A percentile compares a stretch with the other conserved stretches of the same genome.
phyloP scores from a whole-genome alignment of 2,888 invertebrate genomes.

The Athetis lepigone region DNA sequence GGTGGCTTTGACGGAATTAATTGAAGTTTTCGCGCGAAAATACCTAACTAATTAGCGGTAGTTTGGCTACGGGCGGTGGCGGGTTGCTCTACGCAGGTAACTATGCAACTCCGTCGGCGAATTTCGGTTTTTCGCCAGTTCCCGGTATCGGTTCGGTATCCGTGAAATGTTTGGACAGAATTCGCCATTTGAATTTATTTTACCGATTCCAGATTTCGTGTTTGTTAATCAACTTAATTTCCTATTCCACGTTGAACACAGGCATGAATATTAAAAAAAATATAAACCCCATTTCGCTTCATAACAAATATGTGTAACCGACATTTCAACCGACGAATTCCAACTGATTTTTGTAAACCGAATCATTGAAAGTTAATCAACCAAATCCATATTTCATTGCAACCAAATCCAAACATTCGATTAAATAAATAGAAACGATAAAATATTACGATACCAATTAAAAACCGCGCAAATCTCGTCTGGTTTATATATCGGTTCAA shows the following conservation, averaged over 20 bases:
- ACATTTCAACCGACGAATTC: slow-evolving; percentile 1
- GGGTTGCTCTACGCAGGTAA: slow-evolving; percentile 63
- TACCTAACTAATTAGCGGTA: slow-evolving; percentile 82
- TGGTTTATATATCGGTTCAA: slow-evolving; percentile 3
- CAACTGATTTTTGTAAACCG: slow-evolving; percentile 5
- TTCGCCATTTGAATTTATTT: slow-evolving; percentile 15
- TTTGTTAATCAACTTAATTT: not conserved
- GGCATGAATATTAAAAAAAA: not conserved
- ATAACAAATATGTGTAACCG: slow-evolving; percentile 1
- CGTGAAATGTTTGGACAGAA: slow-evolving; percentile 8
- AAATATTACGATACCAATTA: slow-evolving; percentile 31
- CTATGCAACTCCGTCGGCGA: slow-evolving; percentile 57
- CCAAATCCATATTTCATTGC: slow-evolving; percentile 18
- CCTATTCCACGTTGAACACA: not conserved
- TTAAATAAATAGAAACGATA: slow-evolving; percentile 39
- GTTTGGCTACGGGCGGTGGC: slow-evolving; percentile 64
- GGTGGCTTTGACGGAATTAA: slow-evolving; percentile 82
- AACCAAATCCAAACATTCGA: slow-evolving; percentile 22
- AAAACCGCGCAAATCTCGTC: slow-evolving; percentile 7
- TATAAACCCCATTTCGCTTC: not conserved
- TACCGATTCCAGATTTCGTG: not conserved
- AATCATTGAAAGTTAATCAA: slow-evolving; percentile 14
- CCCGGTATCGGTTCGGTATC: slow-evolving; percentile 6
- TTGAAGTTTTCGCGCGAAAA: slow-evolving; percentile 84
- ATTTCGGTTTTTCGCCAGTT: slow-evolving; percentile 63